Evolutionary conservation across 2,888 invertebrate genomes (phyloP), one percentile per base, ranked within the genome.

Genomic region (Bunonema sp.): DNA sequence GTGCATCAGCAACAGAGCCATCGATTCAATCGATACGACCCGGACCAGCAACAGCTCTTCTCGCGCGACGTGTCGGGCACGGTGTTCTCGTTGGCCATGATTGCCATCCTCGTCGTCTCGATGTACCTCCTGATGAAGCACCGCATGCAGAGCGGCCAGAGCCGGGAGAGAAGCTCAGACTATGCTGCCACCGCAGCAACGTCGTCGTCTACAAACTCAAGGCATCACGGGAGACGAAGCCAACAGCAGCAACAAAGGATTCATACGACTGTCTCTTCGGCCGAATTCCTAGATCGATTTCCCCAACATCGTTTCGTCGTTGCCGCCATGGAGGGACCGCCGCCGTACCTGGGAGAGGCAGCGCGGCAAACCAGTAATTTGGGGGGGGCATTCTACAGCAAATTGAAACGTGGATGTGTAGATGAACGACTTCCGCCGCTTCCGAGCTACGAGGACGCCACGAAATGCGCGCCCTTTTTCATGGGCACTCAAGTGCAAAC

Each of bases 41-140:
- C 50, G 42, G 44, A 62, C 59, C 49, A 44, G 26, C 45, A 46
- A 24, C 64, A 65, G 18, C 47, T 62, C 37, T 64, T 64, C 44
- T 58, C 56, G 24, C 49, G 64, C 4, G 64, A 64, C 43, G 52
- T 64, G 24, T 58, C 58, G 12, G 64, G 64, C 18, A 65, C 64
- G 3, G 60, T 65, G 18, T 64, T 64, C 50, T 54, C 54, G 34
- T 45, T 64, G 12, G 54, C 65, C 16, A 64, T 64, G 64, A 65
- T 64, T 22, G 47, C 59, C 8, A 61, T 61, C 4, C 46, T 61
- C 12, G 61, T 63, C 19, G 54, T 65, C 16, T 56, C 56, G 19
- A 62, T 64, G 63, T 64, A 64, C 44, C 48, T 64, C 24, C 44
- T 64, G 34, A 59, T 64, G 61, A 64, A 64, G 36, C 64, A 65